phyloP scores from a whole-genome alignment of 1,140 invertebrate species.

The Drosophila pseudoananassae region DNA sequence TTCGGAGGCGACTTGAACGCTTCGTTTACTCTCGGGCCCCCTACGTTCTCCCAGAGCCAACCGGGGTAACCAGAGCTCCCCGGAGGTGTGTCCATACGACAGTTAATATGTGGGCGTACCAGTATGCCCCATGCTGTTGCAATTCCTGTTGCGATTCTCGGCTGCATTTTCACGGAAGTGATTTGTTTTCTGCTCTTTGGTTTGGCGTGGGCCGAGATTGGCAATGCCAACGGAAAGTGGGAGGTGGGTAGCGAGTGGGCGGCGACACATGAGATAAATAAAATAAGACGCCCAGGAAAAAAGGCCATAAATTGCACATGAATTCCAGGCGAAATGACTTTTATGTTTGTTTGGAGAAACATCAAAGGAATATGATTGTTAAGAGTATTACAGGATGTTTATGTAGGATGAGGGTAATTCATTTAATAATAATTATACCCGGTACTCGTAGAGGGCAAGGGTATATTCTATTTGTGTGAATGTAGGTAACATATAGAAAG shows the following conservation, averaged over 20 bases:
- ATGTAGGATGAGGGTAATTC: not conserved
- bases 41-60: no score
- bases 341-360: not conserved
- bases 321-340: conserved; percentile 17
- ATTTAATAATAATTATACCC: no score
- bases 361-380: not conserved
- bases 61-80: not conserved
- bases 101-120: conserved; percentile 47
- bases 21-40: conserved; percentile 32
- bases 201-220: conserved; percentile 36
- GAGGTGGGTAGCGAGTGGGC: conserved; percentile 14
- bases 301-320: conserved; percentile 37
- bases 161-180: conserved; percentile 49
- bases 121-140: not conserved
- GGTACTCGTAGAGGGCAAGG: no score
- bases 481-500: no score
- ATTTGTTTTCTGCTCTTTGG: conserved; percentile 28
- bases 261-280: conserved; percentile 22
- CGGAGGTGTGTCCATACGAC: conserved; percentile 47
- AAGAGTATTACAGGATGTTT: not conserved
- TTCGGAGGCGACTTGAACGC: conserved; percentile 61
- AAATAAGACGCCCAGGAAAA: conserved; percentile 16
- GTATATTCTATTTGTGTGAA: no score
- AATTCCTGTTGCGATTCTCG: conserved; percentile 31
- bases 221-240: conserved; percentile 31